Percentiles rank a stretch among this genome's conserved stretches.
phyloP scores from a whole-genome alignment of 2,888 invertebrate genomes.

The Drosophila merina region DNA sequence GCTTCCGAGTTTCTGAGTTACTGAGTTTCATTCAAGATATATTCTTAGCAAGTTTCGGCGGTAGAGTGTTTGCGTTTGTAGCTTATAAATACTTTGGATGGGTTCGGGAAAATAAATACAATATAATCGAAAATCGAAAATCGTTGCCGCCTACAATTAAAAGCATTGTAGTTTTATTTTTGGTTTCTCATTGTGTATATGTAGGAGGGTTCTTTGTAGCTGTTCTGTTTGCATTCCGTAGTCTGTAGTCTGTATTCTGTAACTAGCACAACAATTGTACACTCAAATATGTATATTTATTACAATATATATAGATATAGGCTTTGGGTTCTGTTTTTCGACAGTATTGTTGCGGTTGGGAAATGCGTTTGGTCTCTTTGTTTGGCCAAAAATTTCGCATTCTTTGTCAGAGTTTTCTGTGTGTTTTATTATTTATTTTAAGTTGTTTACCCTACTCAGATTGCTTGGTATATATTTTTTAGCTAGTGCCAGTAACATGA shows the following conservation, averaged over 20 bases:
- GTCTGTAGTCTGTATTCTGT: constrained; percentile 37
- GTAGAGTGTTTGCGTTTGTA: constrained; percentile 42
- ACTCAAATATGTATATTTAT: constrained; percentile 31
- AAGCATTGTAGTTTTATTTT: constrained; percentile 30
- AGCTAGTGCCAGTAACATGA: constrained; percentile 52
- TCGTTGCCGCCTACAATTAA: constrained; percentile 53
- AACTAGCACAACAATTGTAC: constrained; percentile 45
- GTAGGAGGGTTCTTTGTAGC: constrained; percentile 71
- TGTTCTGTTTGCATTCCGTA: constrained; percentile 47
- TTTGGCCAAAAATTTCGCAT: constrained; percentile 56
- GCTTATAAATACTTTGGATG: constrained; percentile 30
- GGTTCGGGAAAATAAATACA: constrained; percentile 33
- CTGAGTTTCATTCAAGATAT: constrained; percentile 30
- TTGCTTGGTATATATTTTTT: constrained; percentile 22
- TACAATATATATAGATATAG: constrained; percentile 15
- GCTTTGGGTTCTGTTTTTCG: constrained; percentile 36
- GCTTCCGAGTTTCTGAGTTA: not conserved
- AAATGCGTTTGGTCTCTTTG: constrained; percentile 68
- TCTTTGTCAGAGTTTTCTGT: not conserved
- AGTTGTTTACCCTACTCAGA: constrained; percentile 21
- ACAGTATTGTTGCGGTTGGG: constrained; percentile 36
- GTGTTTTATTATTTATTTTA: constrained; percentile 27
- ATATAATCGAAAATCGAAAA: constrained; percentile 53
- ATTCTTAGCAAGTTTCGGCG: constrained; percentile 46
- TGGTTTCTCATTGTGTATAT: constrained; percentile 39